Evolutionary conservation across 2,888 invertebrate genomes (phyloP).

Genomic region (Drosophila merina): DNA sequence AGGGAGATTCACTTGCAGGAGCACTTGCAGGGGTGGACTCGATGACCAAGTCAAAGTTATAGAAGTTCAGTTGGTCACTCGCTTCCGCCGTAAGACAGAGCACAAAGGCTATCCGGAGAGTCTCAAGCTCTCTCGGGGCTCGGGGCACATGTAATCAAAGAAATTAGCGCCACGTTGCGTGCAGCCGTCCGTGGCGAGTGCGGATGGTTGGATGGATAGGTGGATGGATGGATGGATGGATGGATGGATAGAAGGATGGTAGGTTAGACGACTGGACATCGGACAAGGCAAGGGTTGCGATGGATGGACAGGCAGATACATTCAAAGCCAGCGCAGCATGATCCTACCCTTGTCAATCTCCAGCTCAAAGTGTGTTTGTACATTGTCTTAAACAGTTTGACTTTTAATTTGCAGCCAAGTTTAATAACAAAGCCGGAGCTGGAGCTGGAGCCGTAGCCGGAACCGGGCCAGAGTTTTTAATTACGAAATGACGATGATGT

Average conservation of each 20-base stretch:
- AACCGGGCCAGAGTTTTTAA: constrained; percentile 54
- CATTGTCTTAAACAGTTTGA: constrained; percentile 80
- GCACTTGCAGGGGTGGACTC: constrained; percentile 38
- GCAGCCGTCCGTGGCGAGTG: constrained; percentile 65
- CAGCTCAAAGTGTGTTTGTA: constrained; percentile 70
- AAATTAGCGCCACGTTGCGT: constrained; percentile 78
- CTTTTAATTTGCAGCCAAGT: constrained; percentile 75
- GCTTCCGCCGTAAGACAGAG: constrained; percentile 67
- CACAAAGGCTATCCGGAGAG: constrained; percentile 66
- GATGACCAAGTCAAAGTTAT: constrained; percentile 64
- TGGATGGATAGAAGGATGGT: constrained; percentile 25
- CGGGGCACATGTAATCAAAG: constrained; percentile 71
- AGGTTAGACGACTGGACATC: constrained; percentile 42
- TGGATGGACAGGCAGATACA: constrained; percentile 42
- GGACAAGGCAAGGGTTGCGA: constrained; percentile 67
- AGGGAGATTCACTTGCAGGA: constrained; percentile 40
- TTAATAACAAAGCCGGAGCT: constrained; percentile 49
- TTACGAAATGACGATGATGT: constrained; percentile 51
- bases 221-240: constrained; percentile 39
- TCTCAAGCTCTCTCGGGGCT: constrained; percentile 40
- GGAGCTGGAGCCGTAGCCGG: constrained; percentile 8
- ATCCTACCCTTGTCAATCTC: constrained; percentile 53
- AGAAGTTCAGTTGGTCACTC: constrained; percentile 81
- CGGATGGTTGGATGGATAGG: constrained; percentile 47
- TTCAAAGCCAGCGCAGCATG: constrained; percentile 70